Percentiles rank a stretch among this genome's conserved stretches.
Evolutionary conservation across 2,113 vertebrate genomes (phyloP).

Genomic region (Corythornis madagascariensis): DNA sequence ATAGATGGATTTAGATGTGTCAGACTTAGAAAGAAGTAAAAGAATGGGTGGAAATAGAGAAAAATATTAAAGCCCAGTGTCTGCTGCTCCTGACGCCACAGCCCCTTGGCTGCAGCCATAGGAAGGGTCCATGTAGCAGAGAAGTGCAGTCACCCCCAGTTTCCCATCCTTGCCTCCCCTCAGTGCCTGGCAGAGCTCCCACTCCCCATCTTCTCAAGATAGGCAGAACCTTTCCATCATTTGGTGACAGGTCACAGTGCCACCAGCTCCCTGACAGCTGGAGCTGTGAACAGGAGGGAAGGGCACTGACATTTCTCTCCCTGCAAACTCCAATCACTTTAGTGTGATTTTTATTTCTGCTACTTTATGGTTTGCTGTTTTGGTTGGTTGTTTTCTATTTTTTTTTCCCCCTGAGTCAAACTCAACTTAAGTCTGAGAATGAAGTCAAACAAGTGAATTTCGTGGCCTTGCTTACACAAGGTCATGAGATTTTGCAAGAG

Average conservation of each 20-base stretch:
- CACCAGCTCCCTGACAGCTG: fast-evolving
- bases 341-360: slow-evolving; percentile 10
- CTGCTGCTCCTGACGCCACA: background rate
- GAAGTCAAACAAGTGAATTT: slow-evolving; percentile 56
- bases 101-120: background rate
- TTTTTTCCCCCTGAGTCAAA: background rate
- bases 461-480: slow-evolving; percentile 6
- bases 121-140: background rate
- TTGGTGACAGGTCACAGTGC: background rate
- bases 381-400: background rate
- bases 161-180: background rate
- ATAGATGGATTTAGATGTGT: background rate
- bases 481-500: slow-evolving; percentile 55
- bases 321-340: background rate
- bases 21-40: background rate
- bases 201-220: background rate
- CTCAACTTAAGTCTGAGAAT: slow-evolving; percentile 37
- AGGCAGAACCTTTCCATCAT: background rate
- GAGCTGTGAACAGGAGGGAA: background rate
- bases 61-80: background rate
- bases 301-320: background rate
- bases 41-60: background rate
- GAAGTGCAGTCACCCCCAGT: background rate
- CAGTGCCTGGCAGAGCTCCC: background rate
- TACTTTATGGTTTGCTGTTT: background rate